Base-by-base conservation (phyloP, 2,888 invertebrate species). In the Anodontia alba region DNA sequence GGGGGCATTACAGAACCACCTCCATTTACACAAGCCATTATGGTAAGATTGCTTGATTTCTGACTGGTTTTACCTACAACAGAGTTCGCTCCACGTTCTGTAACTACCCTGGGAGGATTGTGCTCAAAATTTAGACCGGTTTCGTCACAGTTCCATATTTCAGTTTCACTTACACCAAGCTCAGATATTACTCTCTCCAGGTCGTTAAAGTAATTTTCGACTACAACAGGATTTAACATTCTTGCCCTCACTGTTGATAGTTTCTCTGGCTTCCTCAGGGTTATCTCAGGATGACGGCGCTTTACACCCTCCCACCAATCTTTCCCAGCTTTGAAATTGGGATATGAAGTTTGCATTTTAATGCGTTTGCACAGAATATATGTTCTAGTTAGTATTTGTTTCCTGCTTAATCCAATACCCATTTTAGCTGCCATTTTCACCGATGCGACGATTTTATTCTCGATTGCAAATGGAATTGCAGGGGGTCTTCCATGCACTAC, bases 381-480 rank as follows among this genome's bases (percentile, higher is more conserved):
- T 10, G 66, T 36, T 33, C 66, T 31, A 31, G 17, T 10, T 36
- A 66, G 31, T 33, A 66, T 29, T 26, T 66, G 66, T 66, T 66
- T 66, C 29, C 66, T 66, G 66, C 66, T 66, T 36, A 66, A 36
- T 17, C 66, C 66, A 66, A 66, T 31, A 29, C 66, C 66, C 66
- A 66, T 66, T 66, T 66, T 66, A 36, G 66, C 66, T 66, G 66
- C 66, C 8, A 36, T 66, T 36, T 66, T 66, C 66, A 66, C 66
- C 17, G 66, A 33, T 31, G 31, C 7, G 23, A 66, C 66, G 15
- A 66, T 66, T 29, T 66, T 66, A 36, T 66, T 66, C 23, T 66
- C 66, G 17, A 66, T 66, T 33, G 7, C 36, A 33, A 23, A 10
- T 10, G 66, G 66, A 29, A 26, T 66, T 66, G 66, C 66, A 33